Evolutionary conservation across 2,797 vertebrate genomes (phyloP).

Genomic region (Eulemur albifrons): DNA sequence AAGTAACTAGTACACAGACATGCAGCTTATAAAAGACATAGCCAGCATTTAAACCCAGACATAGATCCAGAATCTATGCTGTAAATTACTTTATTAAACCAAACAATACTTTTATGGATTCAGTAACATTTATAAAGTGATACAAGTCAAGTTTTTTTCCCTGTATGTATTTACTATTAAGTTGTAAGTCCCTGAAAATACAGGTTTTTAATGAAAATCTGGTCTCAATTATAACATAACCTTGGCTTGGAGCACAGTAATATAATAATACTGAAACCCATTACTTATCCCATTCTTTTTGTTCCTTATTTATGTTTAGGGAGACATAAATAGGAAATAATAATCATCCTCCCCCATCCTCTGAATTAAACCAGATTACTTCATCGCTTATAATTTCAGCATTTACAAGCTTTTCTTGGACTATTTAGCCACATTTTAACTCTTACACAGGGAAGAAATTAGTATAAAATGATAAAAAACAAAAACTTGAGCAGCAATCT

Average conservation of each 20-base stretch:
- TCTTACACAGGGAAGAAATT: not conserved
- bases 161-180: not conserved
- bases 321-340: not conserved
- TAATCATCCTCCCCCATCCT: not conserved
- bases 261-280: not conserved
- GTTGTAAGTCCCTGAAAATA: not conserved
- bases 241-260: not conserved
- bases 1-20: not conserved
- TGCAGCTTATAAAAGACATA: not conserved
- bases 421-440: not conserved
- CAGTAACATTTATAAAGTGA: not conserved
- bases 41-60: not conserved
- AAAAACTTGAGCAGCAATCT: not conserved
- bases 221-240: not conserved
- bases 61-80: not conserved
- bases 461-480: not conserved
- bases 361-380: not conserved
- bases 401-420: not conserved
- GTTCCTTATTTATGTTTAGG: not conserved
- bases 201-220: not conserved
- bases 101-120: not conserved
- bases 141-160: not conserved
- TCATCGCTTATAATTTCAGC: not conserved
- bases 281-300: not conserved
- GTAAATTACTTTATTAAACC: not conserved